Evolutionary conservation across 2,113 vertebrate species (phyloP), one percentile per base, ranked within the genome.

Genomic region (Burhinus bistriatus): DNA sequence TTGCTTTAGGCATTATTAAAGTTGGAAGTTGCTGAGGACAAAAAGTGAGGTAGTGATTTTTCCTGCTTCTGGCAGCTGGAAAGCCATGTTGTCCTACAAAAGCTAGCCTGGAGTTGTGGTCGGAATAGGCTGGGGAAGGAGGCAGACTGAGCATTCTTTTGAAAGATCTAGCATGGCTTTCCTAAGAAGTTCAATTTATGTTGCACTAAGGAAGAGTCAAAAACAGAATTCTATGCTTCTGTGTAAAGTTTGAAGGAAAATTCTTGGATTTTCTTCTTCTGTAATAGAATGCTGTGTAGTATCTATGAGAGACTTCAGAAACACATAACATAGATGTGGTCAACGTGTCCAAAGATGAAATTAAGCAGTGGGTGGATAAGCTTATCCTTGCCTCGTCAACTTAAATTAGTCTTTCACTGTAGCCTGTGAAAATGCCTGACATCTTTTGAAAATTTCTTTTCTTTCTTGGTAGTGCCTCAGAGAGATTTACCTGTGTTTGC

Each of bases 1-100:
- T 76, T 75, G 19, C 27, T 77, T 77, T 49, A 66, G n/a, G 19
- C 12, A 13, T 54, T 77, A 16, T 29, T 54, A 19, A 70, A 66
- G 15, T 9, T 68, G 65, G 19, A 62, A 72, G 20, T 9, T 87
- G 34, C 61, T 58, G 55, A 87, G 49, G 11, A 34, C 44, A 73
- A 45, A 30, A 66, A 45, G 20, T 0, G 2, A 52, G 69, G 17
- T 40, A 20, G 38, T 0, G 3, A 15, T 5, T 15, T 42, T 66
- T 82, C 9, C 47, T 72, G 2, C 10, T 66, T 40, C 49, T 72
- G 64, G 21, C 12, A 32, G 6, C 17, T 77, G 52, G 58, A 77
- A 77, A 61, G 15, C 32, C 2, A 1, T 17, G 9, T 12, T 68
- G n/a, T 72, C 17, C 30, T 71, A n/a, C 12, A 40, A 55, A 82